phyloP scores from a whole-genome alignment of 2,797 vertebrate species.

The Hylomyscus alleni region DNA sequence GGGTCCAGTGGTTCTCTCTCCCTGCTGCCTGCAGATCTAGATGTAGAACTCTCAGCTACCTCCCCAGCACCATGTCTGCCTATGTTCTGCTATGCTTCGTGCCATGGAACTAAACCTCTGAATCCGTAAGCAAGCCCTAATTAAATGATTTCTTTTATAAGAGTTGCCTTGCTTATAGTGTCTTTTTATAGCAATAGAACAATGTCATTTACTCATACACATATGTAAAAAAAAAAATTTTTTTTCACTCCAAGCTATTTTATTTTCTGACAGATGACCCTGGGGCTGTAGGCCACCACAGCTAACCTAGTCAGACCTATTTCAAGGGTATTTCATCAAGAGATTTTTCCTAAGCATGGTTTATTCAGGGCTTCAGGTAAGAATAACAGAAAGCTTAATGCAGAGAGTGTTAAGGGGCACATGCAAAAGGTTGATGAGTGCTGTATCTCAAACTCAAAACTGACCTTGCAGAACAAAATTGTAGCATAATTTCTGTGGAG shows the following conservation, averaged over 20 bases:
- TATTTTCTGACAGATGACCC: not conserved
- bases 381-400: not conserved
- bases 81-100: not conserved
- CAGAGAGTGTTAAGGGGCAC: not conserved
- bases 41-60: not conserved
- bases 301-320: not conserved
- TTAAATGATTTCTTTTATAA: not conserved
- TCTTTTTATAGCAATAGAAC: not conserved
- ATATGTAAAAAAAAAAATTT: not conserved
- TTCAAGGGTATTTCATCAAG: not conserved
- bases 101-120: not conserved
- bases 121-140: not conserved
- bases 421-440: not conserved
- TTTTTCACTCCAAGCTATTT: not conserved
- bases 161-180: not conserved
- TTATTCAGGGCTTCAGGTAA: not conserved
- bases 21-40: not conserved
- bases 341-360: not conserved
- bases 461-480: not conserved
- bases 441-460: not conserved
- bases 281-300: not conserved
- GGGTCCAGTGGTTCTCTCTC: no score
- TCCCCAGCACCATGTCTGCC: not conserved
- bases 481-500: not conserved
- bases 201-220: slow-evolving; percentile 8